Percentiles rank a stretch among this genome's conserved stretches.
These are phyloP conservation scores for Platynereis dumerilii DNA, from an alignment of 2,888 invertebrate species.

Conservation along the genomic window DNA sequence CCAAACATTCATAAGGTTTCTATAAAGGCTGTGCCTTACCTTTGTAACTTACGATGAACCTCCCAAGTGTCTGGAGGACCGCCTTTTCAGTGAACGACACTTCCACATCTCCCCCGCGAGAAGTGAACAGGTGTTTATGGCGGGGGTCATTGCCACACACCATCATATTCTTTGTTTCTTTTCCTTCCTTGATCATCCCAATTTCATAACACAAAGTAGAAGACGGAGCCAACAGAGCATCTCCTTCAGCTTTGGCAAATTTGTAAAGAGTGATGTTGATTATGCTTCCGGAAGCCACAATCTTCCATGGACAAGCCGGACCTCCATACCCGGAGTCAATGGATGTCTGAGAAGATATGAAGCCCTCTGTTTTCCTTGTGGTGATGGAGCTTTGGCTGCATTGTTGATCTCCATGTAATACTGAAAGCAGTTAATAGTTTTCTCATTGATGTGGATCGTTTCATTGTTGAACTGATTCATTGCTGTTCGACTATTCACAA, in stretches of 20 bases:
- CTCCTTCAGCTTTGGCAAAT: neutral
- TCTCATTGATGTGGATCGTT: no score
- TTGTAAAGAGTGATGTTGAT: conserved; percentile 16
- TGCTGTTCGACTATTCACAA: no score
- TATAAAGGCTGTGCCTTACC: no score
- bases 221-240: conserved; percentile 4
- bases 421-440: no score
- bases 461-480: no score
- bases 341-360: no score
- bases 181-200: conserved; percentile 11
- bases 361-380: no score
- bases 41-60: conserved; percentile 27
- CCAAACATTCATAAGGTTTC: no score
- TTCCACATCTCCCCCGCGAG: conserved; percentile 12
- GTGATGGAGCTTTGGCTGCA: no score
- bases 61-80: conserved; percentile 13
- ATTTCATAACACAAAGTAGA: conserved; percentile 15
- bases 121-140: conserved; percentile 16
- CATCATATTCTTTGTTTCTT: conserved; percentile 10
- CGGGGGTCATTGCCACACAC: conserved; percentile 14
- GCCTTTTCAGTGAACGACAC: conserved; percentile 18
- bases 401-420: no score
- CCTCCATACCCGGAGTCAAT: conserved; percentile 3
- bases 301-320: conserved; percentile 10
- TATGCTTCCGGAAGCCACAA: neutral